Conservation (phyloP, 1,140 invertebrate species). For the Hyles euphorbiae region DNA sequence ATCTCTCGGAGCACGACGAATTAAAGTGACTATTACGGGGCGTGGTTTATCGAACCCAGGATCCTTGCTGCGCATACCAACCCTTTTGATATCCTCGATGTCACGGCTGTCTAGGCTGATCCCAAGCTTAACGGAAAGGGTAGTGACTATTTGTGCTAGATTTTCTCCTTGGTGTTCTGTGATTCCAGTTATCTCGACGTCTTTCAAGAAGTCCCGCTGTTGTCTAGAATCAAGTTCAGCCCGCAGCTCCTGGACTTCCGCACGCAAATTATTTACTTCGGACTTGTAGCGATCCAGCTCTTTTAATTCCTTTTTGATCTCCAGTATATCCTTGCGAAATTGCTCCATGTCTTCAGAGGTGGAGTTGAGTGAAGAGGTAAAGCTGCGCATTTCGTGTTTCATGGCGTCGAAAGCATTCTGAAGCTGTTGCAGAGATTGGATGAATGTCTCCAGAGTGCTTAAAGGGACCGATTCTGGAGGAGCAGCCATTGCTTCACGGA, state of each 20-base stretch:
- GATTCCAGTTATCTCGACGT: constrained; percentile 7
- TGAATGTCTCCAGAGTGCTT: too few species aligned
- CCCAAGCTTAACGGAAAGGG: neutral
- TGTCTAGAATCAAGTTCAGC: neutral
- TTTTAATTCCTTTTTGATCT: neutral
- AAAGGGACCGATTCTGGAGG: too few species aligned
- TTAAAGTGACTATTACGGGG: constrained; percentile 7
- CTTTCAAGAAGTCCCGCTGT: constrained; percentile 1
- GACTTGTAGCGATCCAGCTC: neutral
- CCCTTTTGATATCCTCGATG: constrained; percentile 8
- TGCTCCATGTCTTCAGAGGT: neutral
- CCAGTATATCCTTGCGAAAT: neutral
- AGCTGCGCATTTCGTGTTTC: neutral
- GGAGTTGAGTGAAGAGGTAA: neutral
- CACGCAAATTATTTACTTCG: neutral
- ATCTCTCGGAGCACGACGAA: constrained; percentile 6
- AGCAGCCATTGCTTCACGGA: too few species aligned
- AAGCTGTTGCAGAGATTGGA: too few species aligned
- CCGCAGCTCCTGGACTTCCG: constrained; percentile 2
- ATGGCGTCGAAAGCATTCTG: too few species aligned
- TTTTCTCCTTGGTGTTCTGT: constrained; percentile 7
- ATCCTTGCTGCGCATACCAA: neutral
- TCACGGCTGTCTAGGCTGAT: constrained; percentile 6
- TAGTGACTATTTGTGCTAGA: constrained; percentile 3
- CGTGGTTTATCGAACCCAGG: neutral